Conservation (phyloP, 2,888 invertebrate genomes). For the Cantharis rustica region DNA sequence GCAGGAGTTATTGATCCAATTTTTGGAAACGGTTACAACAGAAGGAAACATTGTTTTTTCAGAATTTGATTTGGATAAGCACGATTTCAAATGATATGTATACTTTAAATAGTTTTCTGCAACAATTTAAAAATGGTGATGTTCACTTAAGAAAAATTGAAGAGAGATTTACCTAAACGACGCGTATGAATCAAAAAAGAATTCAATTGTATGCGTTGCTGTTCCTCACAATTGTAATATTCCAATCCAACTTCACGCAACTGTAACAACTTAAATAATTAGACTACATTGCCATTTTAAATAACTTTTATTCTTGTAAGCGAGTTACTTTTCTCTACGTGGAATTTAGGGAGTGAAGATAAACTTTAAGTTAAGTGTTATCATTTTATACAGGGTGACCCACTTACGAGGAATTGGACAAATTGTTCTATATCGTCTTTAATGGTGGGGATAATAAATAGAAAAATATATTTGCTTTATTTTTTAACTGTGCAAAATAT, state of each 20-base stretch:
- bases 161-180: constrained; percentile 39
- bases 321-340: neutral
- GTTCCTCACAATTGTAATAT: constrained; percentile 68
- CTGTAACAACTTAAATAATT: constrained; percentile 55
- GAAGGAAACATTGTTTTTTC: constrained; percentile 17
- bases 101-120: constrained; percentile 38
- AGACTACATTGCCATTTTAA: neutral
- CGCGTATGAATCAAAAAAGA: constrained; percentile 15
- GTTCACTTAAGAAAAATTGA: neutral
- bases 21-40: constrained; percentile 27
- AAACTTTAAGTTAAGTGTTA: neutral
- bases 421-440: neutral
- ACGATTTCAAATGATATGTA: constrained; percentile 35
- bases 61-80: constrained; percentile 15
- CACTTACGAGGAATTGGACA: neutral
- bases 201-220: constrained; percentile 2
- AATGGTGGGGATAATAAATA: neutral
- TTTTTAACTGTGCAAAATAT: too few relatives aligned
- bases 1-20: constrained; percentile 34
- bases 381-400: neutral
- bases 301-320: neutral
- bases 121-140: constrained; percentile 14
- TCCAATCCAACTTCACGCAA: constrained; percentile 73
- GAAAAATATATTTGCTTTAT: neutral
- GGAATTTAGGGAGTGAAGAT: neutral